phyloP scores from a whole-genome alignment of 2,797 vertebrate species.

The Otolemur crassicaudatus region DNA sequence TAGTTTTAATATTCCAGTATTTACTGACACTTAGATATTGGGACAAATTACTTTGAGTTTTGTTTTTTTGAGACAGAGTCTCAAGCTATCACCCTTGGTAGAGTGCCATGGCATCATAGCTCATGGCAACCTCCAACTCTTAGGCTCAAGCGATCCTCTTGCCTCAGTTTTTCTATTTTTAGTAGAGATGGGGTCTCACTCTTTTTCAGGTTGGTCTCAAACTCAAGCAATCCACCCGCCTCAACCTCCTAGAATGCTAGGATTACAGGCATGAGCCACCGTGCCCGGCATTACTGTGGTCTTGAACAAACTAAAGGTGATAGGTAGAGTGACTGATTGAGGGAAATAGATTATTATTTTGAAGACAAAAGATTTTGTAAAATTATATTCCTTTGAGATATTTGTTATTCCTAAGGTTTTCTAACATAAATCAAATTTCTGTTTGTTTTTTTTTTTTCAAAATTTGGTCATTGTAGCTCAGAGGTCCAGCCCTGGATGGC shows the following conservation, averaged over 20 bases:
- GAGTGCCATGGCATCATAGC: no score
- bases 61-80: no score
- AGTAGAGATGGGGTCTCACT: no score
- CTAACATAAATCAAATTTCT: neutral
- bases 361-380: neutral
- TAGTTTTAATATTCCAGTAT: neutral
- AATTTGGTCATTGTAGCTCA: neutral
- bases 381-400: neutral
- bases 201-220: no score
- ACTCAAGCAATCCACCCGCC: no score
- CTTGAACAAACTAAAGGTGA: neutral
- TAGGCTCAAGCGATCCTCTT: no score
- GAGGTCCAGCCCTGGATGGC: neutral
- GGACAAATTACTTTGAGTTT: neutral
- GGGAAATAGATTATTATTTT: slow-evolving; percentile 13
- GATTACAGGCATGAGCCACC: no score
- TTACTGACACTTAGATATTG: neutral
- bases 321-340: neutral
- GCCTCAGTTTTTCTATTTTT: no score
- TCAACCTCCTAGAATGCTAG: no score
- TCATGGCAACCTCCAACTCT: no score
- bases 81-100: no score
- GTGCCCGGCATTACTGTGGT: neutral
- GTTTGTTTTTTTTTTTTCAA: neutral
- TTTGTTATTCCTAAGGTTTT: neutral